These are phyloP conservation scores for Beris morrisii DNA, from an alignment of 2,888 invertebrate genomes.

Conservation along the genomic window DNA sequence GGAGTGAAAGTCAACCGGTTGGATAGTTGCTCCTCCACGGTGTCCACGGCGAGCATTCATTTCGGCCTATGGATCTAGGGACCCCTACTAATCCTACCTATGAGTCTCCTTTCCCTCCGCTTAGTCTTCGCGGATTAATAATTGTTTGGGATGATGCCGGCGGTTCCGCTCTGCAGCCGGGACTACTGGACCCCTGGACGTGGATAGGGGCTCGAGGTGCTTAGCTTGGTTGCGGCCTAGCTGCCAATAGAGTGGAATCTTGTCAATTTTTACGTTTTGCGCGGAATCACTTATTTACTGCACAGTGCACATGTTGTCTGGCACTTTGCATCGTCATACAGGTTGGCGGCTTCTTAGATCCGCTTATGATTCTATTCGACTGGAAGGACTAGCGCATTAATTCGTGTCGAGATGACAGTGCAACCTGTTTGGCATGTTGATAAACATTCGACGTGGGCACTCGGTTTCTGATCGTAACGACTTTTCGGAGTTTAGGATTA, in stretches of 20 bases:
- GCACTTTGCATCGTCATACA: conserved; percentile 33
- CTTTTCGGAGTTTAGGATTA: conserved; percentile 20
- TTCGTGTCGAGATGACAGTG: conserved; percentile 35
- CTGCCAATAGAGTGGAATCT: conserved; percentile 4
- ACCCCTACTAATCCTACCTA: too few species aligned
- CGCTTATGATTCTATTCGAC: background rate
- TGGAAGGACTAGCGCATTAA: conserved; percentile 24
- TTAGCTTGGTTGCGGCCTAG: too few species aligned
- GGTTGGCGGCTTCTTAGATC: conserved; percentile 34
- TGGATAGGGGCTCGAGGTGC: too few species aligned
- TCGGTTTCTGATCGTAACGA: conserved; percentile 24
- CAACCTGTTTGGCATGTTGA: conserved; percentile 37
- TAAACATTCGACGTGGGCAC: conserved; percentile 33
- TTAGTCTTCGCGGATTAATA: too few species aligned
- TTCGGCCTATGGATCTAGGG: too few species aligned
- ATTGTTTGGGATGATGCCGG: too few species aligned
- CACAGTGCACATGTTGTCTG: conserved; percentile 31
- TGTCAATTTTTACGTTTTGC: conserved; percentile 25
- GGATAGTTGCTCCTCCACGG: too few species aligned
- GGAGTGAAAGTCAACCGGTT: too few species aligned
- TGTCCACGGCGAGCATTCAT: too few species aligned
- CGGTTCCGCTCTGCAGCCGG: too few species aligned
- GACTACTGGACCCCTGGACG: too few species aligned
- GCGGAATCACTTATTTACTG: conserved; percentile 34
- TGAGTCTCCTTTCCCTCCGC: too few species aligned